Evolutionary conservation across 2,888 invertebrate genomes (phyloP).

Genomic region (Hyposoter dolosus): DNA sequence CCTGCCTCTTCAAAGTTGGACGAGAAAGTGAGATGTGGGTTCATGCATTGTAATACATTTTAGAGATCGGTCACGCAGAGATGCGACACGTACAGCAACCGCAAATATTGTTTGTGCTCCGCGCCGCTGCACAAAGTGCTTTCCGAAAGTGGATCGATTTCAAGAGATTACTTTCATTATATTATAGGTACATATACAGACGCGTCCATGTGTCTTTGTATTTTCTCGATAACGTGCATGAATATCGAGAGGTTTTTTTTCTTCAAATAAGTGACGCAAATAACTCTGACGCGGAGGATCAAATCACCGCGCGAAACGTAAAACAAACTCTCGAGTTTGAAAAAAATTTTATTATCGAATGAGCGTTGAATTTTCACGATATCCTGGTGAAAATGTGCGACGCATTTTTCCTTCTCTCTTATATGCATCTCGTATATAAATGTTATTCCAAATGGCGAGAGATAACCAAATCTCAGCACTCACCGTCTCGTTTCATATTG

Average conservation of each 20-base stretch:
- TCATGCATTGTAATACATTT: conserved; percentile 73
- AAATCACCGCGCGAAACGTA: conserved; percentile 51
- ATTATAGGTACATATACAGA: no score
- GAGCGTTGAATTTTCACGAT: no score
- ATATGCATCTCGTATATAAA: neutral
- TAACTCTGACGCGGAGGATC: conserved; percentile 41
- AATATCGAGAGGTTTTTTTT: conserved; percentile 36
- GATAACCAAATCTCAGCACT: conserved; percentile 82
- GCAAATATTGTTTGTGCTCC: conserved; percentile 59
- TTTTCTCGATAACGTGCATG: conserved; percentile 20
- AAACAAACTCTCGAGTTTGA: conserved; percentile 21
- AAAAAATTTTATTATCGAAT: no score
- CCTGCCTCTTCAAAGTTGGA: conserved; percentile 4
- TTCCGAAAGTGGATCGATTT: conserved; percentile 62
- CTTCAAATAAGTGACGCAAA: conserved; percentile 10
- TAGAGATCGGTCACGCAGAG: conserved; percentile 49
- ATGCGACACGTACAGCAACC: conserved; percentile 63
- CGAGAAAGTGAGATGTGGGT: conserved; percentile 59
- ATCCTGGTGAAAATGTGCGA: no score
- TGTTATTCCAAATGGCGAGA: neutral
- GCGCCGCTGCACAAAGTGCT: conserved; percentile 47
- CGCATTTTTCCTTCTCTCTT: neutral
- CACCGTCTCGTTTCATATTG: conserved; percentile 98
- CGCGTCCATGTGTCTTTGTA: conserved; percentile 3
- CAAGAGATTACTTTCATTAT: conserved; percentile 27